phyloP scores from a whole-genome alignment of 2,113 vertebrate genomes.

The Craseonycteris thonglongyai region DNA sequence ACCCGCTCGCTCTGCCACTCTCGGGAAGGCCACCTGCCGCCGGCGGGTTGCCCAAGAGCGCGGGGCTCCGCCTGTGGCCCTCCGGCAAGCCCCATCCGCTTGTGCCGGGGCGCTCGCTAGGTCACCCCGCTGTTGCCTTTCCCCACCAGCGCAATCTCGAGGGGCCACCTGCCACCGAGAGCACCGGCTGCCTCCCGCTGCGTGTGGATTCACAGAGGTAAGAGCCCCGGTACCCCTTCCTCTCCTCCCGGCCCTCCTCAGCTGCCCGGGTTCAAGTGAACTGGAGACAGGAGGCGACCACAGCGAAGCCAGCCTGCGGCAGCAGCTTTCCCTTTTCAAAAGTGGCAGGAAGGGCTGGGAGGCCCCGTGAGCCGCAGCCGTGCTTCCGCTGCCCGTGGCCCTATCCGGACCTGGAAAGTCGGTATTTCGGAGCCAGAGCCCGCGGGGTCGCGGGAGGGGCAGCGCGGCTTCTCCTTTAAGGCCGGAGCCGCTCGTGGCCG shows the following conservation, averaged over 20 bases:
- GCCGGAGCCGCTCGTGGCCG: slow-evolving; percentile 65
- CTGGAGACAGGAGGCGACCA: neutral
- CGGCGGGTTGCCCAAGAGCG: neutral
- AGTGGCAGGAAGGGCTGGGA: neutral
- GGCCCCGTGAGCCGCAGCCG: neutral
- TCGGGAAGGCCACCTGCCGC: neutral
- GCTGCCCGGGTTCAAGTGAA: neutral
- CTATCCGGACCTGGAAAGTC: neutral
- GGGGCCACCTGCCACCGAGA: neutral
- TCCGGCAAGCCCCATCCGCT: neutral
- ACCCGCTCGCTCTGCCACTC: neutral
- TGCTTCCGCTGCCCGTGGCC: neutral
- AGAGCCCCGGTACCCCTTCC: neutral
- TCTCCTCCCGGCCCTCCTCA: neutral
- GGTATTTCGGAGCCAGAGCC: neutral
- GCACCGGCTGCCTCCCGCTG: neutral
- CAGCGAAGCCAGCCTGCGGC: neutral
- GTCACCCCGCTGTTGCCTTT: neutral
- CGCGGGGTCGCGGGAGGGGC: slow-evolving; percentile 29
- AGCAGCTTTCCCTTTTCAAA: neutral
- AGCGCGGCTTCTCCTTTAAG: slow-evolving; percentile 84
- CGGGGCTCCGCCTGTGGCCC: neutral
- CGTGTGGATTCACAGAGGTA: neutral
- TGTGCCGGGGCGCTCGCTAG: neutral
- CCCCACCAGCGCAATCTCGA: neutral